Conservation (phyloP, 2,888 invertebrate species). For the Pachymerium ferrugineum region DNA sequence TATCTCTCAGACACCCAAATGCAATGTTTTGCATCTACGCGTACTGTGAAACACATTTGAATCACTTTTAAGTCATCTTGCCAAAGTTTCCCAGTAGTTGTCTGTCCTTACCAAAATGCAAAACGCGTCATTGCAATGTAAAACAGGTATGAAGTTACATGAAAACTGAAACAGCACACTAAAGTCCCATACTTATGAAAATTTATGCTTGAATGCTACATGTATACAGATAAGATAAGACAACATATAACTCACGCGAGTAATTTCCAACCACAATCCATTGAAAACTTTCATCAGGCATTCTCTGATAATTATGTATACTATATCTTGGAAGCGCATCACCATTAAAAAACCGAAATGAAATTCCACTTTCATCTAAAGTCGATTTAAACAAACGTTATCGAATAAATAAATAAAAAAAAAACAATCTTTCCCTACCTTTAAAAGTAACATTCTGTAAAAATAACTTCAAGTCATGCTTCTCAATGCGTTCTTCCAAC, state of each 20-base stretch:
- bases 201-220: background rate
- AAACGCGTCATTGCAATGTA: background rate
- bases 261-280: slow-evolving; percentile 53
- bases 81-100: background rate
- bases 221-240: background rate
- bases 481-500: slow-evolving; percentile 49
- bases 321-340: slow-evolving; percentile 56
- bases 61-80: background rate
- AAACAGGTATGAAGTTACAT: background rate
- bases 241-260: slow-evolving; percentile 41
- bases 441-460: slow-evolving; percentile 52
- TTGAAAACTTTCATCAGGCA: slow-evolving; percentile 42
- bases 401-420: background rate
- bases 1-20: too few relatives aligned
- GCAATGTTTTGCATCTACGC: too few relatives aligned
- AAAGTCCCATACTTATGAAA: too few relatives aligned
- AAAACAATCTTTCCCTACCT: slow-evolving; percentile 44
- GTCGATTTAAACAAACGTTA: too few relatives aligned
- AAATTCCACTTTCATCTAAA: slow-evolving; percentile 51
- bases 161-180: too few relatives aligned
- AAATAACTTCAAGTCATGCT: slow-evolving; percentile 46
- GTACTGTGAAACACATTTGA: background rate
- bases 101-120: background rate
- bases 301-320: slow-evolving; percentile 52
- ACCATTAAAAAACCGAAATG: slow-evolving; percentile 51